These are phyloP conservation scores for Craterocephalus amniculus DNA, from an alignment of 2,797 vertebrate species.

Conservation along the genomic window DNA sequence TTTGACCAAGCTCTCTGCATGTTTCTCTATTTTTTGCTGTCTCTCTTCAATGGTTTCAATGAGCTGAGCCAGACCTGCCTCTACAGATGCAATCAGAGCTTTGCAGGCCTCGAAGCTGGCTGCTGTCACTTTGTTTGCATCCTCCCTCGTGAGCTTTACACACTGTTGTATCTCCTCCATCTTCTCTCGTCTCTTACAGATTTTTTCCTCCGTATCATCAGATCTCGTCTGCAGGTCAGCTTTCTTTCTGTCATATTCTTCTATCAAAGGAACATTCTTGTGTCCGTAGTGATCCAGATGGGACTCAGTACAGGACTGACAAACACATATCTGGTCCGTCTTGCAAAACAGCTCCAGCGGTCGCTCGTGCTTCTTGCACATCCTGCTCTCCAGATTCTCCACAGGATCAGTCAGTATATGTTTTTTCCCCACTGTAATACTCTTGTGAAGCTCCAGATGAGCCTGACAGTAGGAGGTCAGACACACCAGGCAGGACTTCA, in stretches of 20 bases:
- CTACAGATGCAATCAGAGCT: conserved; percentile 11
- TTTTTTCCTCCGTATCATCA: conserved; percentile 20
- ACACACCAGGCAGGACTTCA: neutral
- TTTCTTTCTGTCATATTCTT: conserved; percentile 20
- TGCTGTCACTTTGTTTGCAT: conserved; percentile 8
- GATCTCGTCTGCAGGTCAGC: conserved; percentile 3
- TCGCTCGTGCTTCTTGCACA: neutral
- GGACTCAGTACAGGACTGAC: neutral
- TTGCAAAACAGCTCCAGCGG: neutral
- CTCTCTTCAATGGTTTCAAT: neutral
- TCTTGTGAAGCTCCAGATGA: neutral
- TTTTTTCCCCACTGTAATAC: neutral
- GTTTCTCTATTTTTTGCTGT: conserved; percentile 7
- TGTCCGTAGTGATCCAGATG: neutral
- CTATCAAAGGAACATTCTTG: conserved; percentile 13
- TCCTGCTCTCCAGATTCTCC: neutral
- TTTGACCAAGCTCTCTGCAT: conserved; percentile 23
- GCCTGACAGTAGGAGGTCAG: neutral
- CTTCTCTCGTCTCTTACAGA: conserved; percentile 12
- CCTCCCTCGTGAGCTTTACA: conserved; percentile 14
- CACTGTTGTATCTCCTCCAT: conserved; percentile 20
- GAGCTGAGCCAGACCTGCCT: conserved; percentile 16
- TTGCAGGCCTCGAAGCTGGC: conserved; percentile 9
- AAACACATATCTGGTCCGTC: neutral
- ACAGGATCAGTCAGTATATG: neutral